phyloP scores from a whole-genome alignment of 1,140 invertebrate species.

The Tetragonula clypearis region DNA sequence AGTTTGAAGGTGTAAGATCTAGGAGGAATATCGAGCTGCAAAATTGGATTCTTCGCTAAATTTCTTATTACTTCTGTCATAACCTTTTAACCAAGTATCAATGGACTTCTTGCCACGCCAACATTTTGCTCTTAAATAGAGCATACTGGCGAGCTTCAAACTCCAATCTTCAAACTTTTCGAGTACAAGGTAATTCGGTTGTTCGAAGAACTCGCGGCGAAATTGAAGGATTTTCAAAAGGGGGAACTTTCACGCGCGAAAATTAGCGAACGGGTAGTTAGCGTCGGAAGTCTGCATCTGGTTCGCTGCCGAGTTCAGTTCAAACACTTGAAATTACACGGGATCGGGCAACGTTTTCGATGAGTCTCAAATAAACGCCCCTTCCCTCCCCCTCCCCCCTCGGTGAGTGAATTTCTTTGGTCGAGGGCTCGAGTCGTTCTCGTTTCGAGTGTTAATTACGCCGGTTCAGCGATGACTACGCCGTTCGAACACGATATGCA shows the following conservation, averaged over 20 bases:
- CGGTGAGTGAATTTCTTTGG: background rate
- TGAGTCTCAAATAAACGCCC: slow-evolving; percentile 2
- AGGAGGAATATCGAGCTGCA: too few species aligned
- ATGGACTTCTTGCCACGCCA: too few species aligned
- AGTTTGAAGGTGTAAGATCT: too few species aligned
- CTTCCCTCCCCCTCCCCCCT: too few species aligned
- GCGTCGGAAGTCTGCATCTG: background rate
- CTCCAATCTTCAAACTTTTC: too few species aligned
- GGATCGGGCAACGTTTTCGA: background rate
- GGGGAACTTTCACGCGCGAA: background rate
- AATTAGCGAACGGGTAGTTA: background rate
- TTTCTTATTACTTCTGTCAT: too few species aligned
- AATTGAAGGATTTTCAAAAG: background rate
- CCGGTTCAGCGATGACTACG: slow-evolving; percentile 15
- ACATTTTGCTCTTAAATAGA: too few species aligned
- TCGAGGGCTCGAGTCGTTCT: background rate
- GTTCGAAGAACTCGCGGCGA: too few species aligned
- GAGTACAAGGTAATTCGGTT: too few species aligned
- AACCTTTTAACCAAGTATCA: too few species aligned
- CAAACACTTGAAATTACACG: slow-evolving; percentile 3
- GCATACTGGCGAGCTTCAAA: too few species aligned
- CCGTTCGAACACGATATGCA: slow-evolving; percentile 35
- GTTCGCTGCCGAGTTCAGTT: background rate
- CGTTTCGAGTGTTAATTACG: slow-evolving; percentile 37
- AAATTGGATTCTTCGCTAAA: too few species aligned